These are phyloP conservation scores for Aphelinus atriplicis DNA, from an alignment of 1,140 invertebrate species.

Conservation along the genomic window DNA sequence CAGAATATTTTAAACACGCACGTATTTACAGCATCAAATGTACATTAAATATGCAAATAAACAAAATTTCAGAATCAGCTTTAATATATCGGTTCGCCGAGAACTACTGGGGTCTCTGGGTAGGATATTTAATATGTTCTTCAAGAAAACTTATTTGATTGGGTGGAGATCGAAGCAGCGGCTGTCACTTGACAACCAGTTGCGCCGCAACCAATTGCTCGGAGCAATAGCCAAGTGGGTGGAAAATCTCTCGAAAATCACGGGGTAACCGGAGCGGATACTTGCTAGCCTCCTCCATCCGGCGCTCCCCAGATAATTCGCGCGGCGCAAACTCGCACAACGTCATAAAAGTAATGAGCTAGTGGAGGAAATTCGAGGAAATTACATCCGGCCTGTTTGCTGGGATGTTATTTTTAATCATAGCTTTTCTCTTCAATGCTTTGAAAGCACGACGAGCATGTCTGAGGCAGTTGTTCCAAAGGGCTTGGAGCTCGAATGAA, in stretches of 20 bases:
- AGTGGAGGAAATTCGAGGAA: background rate
- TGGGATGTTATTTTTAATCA: background rate
- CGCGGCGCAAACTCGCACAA: too few species aligned
- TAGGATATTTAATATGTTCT: too few species aligned
- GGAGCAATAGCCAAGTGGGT: slow-evolving; percentile 12
- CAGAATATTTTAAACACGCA: background rate
- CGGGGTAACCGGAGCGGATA: too few species aligned
- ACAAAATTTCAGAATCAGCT: background rate
- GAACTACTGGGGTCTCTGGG: background rate
- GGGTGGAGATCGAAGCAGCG: too few species aligned
- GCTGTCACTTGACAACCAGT: slow-evolving; percentile 43
- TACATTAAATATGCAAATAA: background rate
- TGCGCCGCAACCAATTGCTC: slow-evolving; percentile 57
- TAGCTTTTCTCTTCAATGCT: background rate
- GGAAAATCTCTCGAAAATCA: slow-evolving; percentile 35
- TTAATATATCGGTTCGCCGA: background rate
- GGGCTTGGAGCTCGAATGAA: too few species aligned
- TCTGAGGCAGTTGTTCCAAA: too few species aligned
- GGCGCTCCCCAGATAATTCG: background rate
- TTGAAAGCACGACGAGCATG: background rate
- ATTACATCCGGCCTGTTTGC: background rate
- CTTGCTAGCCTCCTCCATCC: background rate
- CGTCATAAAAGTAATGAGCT: background rate
- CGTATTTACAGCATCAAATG: background rate
- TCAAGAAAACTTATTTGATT: background rate